phyloP scores from a whole-genome alignment of 2,113 vertebrate species.

The Chaetodon auriga region DNA sequence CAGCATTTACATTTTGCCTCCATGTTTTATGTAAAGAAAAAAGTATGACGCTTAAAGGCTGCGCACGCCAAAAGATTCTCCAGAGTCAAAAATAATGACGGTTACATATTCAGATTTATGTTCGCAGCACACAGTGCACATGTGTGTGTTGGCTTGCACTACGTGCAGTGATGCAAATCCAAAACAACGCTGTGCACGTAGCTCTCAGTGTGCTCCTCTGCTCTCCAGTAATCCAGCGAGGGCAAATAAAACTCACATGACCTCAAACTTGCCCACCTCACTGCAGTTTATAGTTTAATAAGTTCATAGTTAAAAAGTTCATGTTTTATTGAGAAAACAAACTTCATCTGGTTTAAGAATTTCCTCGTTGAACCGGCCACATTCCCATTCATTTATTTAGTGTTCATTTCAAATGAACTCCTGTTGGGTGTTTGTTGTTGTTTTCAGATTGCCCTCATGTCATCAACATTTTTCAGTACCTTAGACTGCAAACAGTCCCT shows the following conservation, averaged over 20 bases:
- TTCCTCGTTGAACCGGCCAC: no score
- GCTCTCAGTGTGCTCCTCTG: background rate
- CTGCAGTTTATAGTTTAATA: background rate
- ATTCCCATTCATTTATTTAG: background rate
- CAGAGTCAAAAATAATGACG: background rate
- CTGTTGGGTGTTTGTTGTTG: background rate
- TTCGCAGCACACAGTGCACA: background rate
- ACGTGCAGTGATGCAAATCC: background rate
- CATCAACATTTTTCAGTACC: background rate
- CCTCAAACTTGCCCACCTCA: background rate
- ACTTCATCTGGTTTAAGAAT: background rate
- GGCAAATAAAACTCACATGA: background rate
- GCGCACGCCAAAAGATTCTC: background rate
- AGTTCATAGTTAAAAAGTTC: background rate
- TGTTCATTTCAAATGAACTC: background rate
- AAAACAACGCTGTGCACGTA: background rate
- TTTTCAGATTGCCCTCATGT: background rate
- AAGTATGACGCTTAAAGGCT: background rate
- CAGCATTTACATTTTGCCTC: background rate
- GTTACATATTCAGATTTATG: background rate
- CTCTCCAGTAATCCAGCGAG: background rate
- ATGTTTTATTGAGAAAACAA: background rate
- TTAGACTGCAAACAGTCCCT: background rate
- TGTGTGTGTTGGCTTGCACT: background rate
- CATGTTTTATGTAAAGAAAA: constrained; percentile 3